Base-by-base conservation (phyloP, 1,140 invertebrate genomes). In the Marisa cornuarietis region DNA sequence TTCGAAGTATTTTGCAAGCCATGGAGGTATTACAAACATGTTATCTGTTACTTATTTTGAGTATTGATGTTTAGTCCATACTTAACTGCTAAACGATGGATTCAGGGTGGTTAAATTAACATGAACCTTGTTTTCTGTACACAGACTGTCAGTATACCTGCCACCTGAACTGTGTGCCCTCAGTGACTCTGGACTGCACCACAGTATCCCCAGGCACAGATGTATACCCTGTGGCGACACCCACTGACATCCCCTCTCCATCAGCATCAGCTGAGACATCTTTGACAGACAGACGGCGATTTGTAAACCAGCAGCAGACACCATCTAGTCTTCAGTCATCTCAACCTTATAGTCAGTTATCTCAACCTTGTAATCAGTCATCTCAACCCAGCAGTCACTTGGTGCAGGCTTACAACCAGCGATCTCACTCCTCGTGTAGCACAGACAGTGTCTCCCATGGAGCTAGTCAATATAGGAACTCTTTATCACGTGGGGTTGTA, bases 81-180 rank as follows among this genome's bases (percentile, higher is more conserved):
- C 7, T 65, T 22, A 22, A 65, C 0, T 13, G 31, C 31, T 42
- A 42, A 42, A 42, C 31, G 6, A 42, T 42, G 31, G 31, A 42
- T 4, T 42, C 31, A 42, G 31, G 31, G 0, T 42, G 31, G 6
- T 42, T 42, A 42, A 42, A 42, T 42, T 42, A 42, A 42, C 6
- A 42, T 42, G 6, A 42, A 13, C 1, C 71, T 42, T 72, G 5
- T 52, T 61, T 18, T 71, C 42, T 61, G 52, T 82, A 78, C 87
- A 87, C 88, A 92, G 92, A 92, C 83, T 93, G 92, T 84, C 91
- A 91, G 77, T 93, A 92, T 85, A 92, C 92, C 11, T 92, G 92
- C 85, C 92, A 93, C 82, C 88, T 91, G 73, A 88, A 90, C 73
- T 93, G 92, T 82, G 87, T 89, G 13, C 87, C 90, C 14, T 84